Base-by-base conservation (phyloP, 1,140 invertebrate genomes). In the Contarinia nasturtii region DNA sequence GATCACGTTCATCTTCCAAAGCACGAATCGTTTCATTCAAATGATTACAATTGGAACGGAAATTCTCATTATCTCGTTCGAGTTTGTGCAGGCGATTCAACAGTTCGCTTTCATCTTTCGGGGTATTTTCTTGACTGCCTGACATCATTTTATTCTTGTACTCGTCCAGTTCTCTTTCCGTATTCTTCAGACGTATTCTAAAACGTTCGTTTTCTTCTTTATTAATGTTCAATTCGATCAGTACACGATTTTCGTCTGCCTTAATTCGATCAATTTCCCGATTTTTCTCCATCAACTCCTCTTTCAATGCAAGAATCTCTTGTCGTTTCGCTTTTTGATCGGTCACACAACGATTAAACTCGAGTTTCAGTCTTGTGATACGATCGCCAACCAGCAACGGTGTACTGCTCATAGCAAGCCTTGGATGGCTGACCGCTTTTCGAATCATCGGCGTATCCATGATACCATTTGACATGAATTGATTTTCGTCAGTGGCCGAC, bases 271-370 rank as follows among this genome's bases (percentile, higher is more conserved):
- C 51, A 33, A 60, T 38, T 22, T 64, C 59, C 1, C 48, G 20
- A 22, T 51, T 51, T n/a, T 60, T 57, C 22, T 58, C 56, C 2
- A 53, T 52, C 15, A 64, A n/a, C 17, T 50, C 49, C 34, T 55
- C 54, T 36, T 59, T 56, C 7, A 63, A 37, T 11, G 48, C 52
- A 0, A 57, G 52, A n/a, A 64, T 58, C 33, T 64, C 58, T 21
- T 62, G 58, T 0, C 59, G 51, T 44, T 60, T 64, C n/a, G 11
- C 44, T 45, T 62, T 62, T 2, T 61, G 49, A 44, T 54, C 59
- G 10, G 40, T 48, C 7, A 62, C 41, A 1, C 58, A 55, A 0
- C 56, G 51, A 47, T 55, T 55, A 1, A 64, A 47, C 48, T 63
- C 61, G 19, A 60, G 49, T 33, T 62, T 64, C 2, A 64, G 55